Evolutionary conservation across 1,140 invertebrate species (phyloP).

Genomic region (Odontomachus brunneus): DNA sequence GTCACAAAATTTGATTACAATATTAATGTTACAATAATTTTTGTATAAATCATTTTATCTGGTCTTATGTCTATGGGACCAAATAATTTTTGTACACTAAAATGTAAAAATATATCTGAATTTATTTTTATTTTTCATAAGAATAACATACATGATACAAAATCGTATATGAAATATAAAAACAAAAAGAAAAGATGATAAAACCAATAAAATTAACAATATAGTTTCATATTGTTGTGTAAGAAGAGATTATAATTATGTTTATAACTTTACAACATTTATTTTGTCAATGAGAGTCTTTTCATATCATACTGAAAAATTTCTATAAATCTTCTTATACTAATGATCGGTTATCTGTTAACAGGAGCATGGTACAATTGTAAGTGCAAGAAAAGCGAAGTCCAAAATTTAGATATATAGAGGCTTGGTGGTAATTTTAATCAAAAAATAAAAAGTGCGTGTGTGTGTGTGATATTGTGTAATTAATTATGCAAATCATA

Average conservation of each 20-base stretch:
- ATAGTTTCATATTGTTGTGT: conserved; percentile 15
- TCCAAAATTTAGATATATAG: conserved; percentile 76
- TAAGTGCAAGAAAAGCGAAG: conserved; percentile 64
- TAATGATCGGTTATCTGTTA: conserved; percentile 65
- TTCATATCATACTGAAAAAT: neutral
- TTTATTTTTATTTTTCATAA: conserved; percentile 1
- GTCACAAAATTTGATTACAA: conserved; percentile 6
- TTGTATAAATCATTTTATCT: conserved; percentile 6
- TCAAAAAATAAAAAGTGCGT: conserved; percentile 70
- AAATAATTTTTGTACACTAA: conserved; percentile 32
- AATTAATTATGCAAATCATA: conserved; percentile 75
- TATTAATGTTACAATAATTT: conserved; percentile 39
- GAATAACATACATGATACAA: conserved; percentile 8
- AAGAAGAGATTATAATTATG: conserved; percentile 12
- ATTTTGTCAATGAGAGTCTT: conserved; percentile 3
- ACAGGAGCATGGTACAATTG: conserved; percentile 57
- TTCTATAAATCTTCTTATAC: neutral
- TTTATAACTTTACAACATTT: conserved; percentile 14
- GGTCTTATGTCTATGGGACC: conserved; percentile 49
- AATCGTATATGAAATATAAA: neutral
- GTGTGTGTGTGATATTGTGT: conserved; percentile 67
- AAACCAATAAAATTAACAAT: neutral
- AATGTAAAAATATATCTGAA: neutral
- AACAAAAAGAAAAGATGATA: neutral
- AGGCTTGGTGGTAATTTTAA: conserved; percentile 78